Evolutionary conservation across 2,888 invertebrate genomes (phyloP), one percentile per base, ranked within the genome.

Genomic region (Epirrhoe alternata): DNA sequence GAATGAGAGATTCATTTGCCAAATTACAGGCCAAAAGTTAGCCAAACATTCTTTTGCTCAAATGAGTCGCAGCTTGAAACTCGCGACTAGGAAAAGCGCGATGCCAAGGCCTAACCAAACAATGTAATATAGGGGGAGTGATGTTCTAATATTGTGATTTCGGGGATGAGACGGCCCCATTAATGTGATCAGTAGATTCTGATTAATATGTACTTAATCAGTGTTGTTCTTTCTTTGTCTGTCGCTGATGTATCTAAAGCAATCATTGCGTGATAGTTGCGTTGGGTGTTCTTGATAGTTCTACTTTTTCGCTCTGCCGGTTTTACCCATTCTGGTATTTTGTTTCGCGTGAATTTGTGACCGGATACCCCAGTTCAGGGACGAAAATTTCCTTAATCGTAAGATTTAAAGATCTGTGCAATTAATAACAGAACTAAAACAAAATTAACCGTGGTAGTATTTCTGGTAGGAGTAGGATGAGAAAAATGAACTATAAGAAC

Each of bases 1-100:
- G 82, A 76, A 80, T 68, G 73, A 73, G 82, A 78, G 72, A 71
- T 89, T 86, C 68, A 77, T 88, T 88, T 88, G 90, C 90, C 90
- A 89, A 89, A 87, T 73, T 75, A 77, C 76, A 79, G 86, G 90
- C 90, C 90, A 90, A 92, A 91, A 80, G 76, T 77, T 77, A 80
- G 84, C 85, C 86, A 85, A 87, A 86, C 77, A 70, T 80, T 79
- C 56, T 71, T 84, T 86, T 88, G 88, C 89, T 89, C 88, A 89
- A 88, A 54, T 64, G 61, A 70, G 70, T 66, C 71, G 68, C 70
- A 51, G 55, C 66, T 58, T 59, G 38, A 12, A 33, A 57, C 58
- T 64, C 45, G 71, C 62, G 69, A 68, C 58, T 64, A 57, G 61
- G 50, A 55, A 35, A 33, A 65, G 57, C 60, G 62, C 61, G 10